phyloP scores from a whole-genome alignment of 2,888 invertebrate genomes.

The Andrena minutula region DNA sequence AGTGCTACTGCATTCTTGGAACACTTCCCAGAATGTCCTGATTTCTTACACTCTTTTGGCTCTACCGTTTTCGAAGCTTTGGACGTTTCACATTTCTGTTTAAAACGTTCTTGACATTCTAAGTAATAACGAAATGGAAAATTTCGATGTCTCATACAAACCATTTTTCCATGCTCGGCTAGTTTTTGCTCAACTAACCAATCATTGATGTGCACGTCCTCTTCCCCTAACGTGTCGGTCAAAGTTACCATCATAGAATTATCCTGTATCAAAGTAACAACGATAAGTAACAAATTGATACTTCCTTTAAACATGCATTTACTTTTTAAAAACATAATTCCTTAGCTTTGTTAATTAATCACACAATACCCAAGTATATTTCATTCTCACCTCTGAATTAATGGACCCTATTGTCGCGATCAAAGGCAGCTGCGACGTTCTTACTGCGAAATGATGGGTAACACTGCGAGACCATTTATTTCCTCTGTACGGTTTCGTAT shows the following conservation, averaged over 20 bases:
- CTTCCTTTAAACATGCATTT: constrained; percentile 20
- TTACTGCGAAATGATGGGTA: constrained; percentile 64
- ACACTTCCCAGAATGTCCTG: not conserved
- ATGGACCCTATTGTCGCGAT: constrained; percentile 68
- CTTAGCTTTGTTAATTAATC: not conserved
- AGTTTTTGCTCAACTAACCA: constrained; percentile 77
- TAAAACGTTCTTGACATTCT: constrained; percentile 24
- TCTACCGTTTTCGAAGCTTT: not conserved
- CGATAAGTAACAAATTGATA: constrained; percentile 14
- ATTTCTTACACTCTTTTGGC: not conserved
- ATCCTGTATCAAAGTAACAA: constrained; percentile 66
- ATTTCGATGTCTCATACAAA: constrained; percentile 77
- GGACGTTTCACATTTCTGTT: not conserved
- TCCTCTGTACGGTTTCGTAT: constrained; percentile 72
- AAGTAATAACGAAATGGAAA: constrained; percentile 67
- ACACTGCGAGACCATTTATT: constrained; percentile 71
- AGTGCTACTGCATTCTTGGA: constrained; percentile 8
- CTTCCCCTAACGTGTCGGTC: constrained; percentile 75
- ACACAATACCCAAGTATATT: not conserved
- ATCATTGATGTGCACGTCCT: constrained; percentile 78
- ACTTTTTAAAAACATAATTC: not conserved
- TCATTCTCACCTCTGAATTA: constrained; percentile 72
- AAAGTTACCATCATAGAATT: constrained; percentile 79
- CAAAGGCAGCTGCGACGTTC: constrained; percentile 67
- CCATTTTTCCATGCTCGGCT: constrained; percentile 78